Evolutionary conservation across 2,797 vertebrate species (phyloP).

Genomic region (Danio kyathit): DNA sequence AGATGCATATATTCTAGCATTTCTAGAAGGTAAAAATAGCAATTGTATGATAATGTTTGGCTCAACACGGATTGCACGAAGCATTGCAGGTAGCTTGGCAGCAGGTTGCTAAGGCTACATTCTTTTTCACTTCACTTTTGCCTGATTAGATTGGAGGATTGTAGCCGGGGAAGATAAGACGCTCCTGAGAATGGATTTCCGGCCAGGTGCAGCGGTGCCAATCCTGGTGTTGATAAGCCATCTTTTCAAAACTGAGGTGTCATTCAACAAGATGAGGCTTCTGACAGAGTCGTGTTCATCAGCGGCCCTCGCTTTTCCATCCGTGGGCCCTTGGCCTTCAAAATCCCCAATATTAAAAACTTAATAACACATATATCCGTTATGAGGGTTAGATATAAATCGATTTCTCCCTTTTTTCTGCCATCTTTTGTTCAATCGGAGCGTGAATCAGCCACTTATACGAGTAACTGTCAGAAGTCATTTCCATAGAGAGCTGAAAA

Average conservation of each 20-base stretch:
- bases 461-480: conserved; percentile 54
- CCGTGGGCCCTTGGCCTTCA: conserved; percentile 37
- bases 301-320: conserved; percentile 14
- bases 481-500: conserved; percentile 53
- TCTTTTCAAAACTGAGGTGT: conserved; percentile 63
- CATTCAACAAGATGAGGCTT: conserved; percentile 63
- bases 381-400: conserved; percentile 54
- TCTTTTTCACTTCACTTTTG: conserved; percentile 58
- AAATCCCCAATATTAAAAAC: conserved; percentile 54
- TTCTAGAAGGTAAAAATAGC: conserved; percentile 44
- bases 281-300: conserved; percentile 38
- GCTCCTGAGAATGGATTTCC: conserved; percentile 66
- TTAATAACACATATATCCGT: conserved; percentile 55
- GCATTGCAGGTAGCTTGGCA: conserved; percentile 46
- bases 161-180: conserved; percentile 63
- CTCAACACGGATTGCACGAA: conserved; percentile 21
- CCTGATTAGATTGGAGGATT: conserved; percentile 62
- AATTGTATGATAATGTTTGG: conserved; percentile 16
- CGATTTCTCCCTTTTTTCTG: conserved; percentile 34
- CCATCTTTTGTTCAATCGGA: conserved; percentile 41
- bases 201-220: conserved; percentile 59
- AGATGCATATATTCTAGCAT: conserved; percentile 15
- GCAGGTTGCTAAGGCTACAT: conserved; percentile 65
- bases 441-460: conserved; percentile 48
- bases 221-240: conserved; percentile 64